Base-by-base conservation (phyloP, 2,888 invertebrate genomes). In the Cryptosula pallasiana region DNA sequence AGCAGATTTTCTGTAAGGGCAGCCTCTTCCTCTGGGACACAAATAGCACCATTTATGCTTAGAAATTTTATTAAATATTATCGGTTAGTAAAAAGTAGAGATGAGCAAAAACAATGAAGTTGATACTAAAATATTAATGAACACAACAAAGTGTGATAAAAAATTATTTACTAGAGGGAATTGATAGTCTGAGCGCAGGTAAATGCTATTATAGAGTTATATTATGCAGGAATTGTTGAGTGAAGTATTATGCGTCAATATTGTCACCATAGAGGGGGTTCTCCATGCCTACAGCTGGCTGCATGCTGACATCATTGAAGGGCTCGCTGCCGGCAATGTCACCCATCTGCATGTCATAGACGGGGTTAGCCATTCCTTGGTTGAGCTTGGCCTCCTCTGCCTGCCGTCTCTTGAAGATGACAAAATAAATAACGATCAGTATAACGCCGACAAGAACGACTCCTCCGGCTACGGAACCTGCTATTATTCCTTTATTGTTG, bases 301-400 rank as follows among this genome's bases (percentile, higher is more conserved):
- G 25, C 45, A 45, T 13, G 13, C 25, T 32, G 13, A 63, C 63
- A 63, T 63, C 63, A 32, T 27, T 63, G 32, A 63, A 63, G 34
- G 63, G 63, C 9, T 20, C 63, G 34, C 63, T 63, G 32, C 63
- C 63, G 32, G 25, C 32, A 5, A 70, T n/a, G 55, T 70, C 70
- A 5, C 70, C 70, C 70, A 70, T 36, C 25, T 70, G 70, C 70
- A 70, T 36, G 25, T 54, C 70, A 29, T 70, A 70, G 45, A 54
- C 70, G 2, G 70, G 70, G 55, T 70, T 70, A 13, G n/a, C 70
- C 16, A 70, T 3, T 5, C 70, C 70, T 36, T 70, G 63, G 23
- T 69, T 13, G 3, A 63, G n/a, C 32, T 63, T 63, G 27, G 25
- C 27, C 25, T 63, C 63, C 32, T 9, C 27, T 13, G 29, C 20